These are phyloP conservation scores for Diarsia mendica DNA, from an alignment of 2,888 invertebrate genomes.

Conservation along the genomic window DNA sequence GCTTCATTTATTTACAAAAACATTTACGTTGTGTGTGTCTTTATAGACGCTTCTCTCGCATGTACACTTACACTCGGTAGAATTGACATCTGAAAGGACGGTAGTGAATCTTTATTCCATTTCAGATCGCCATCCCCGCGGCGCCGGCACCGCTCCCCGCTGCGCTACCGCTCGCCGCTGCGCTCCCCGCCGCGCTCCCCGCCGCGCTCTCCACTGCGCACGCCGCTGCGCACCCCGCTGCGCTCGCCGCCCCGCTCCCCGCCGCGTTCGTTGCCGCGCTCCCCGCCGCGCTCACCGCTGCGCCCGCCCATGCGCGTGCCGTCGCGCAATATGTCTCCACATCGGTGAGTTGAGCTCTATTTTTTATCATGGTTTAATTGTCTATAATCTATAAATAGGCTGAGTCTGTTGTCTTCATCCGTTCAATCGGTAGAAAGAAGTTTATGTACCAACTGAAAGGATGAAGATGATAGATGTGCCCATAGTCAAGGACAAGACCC, in stretches of 20 bases:
- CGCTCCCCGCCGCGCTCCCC: conserved; percentile 72
- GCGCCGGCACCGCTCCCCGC: conserved; percentile 87
- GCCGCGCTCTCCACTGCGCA: conserved; percentile 76
- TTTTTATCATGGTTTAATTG: too few relatives aligned
- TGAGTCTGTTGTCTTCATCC: neutral
- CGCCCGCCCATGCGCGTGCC: conserved; percentile 70
- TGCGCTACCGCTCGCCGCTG: conserved; percentile 69
- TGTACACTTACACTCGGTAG: neutral
- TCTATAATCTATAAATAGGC: neutral
- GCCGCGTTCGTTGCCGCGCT: conserved; percentile 69
- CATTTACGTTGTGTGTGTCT: neutral
- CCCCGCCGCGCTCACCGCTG: conserved; percentile 73
- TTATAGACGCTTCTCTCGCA: neutral
- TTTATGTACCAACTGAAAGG: neutral
- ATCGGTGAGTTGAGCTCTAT: conserved; percentile 72
- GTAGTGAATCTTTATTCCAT: neutral
- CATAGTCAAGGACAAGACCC: neutral
- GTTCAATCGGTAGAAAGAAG: too few relatives aligned
- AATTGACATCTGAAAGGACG: neutral
- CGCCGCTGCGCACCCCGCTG: conserved; percentile 70
- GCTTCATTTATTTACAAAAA: too few relatives aligned
- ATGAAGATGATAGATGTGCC: neutral
- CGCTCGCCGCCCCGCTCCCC: conserved; percentile 72
- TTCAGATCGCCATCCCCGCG: conserved; percentile 86
- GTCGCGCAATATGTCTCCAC: conserved; percentile 78